Base-by-base conservation (phyloP, 35 echinoderm and acorn worm genomes). In the Heliocidaris erythrogramma region DNA sequence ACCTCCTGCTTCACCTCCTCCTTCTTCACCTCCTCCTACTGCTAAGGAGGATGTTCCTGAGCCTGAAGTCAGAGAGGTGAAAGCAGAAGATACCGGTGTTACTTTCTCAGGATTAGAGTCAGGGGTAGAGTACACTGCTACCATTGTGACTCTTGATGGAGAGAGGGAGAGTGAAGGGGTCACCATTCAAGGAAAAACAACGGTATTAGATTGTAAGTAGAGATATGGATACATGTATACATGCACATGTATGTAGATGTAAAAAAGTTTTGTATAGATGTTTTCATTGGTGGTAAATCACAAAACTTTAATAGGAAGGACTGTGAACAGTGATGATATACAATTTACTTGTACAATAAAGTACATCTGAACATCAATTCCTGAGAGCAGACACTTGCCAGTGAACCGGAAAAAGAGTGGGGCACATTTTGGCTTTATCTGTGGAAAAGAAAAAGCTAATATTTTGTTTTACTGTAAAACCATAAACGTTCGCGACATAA, bases 91-190 rank as follows among this genome's bases (percentile, higher is more conserved):
- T 85, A 94, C 95, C 17, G 86, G 30, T 32, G 88, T 96, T 35
- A 95, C 65, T 12, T 97, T 97, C 94, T 91, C 88, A 50, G 96
- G 86, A 21, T 90, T 97, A 35, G 90, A 97, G 27, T 60, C 91
- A 13, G 96, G 94, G 52, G 92, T 60, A 18, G 94, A 93, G 31
- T 98, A 96, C 85, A 90, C 48, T 11, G 61, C 96, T 17, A 84
- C 95, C 48, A 93, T 98, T 16, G 96, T 90, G 32, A 90, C 96
- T 18, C 85, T 96, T 2, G 49, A 59, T 69, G 97, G 97, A 49
- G 85, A 96, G 32, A 48, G 35, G 2, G 94, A 93, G 94, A 96
- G 97, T 88, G 90, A 96, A 17, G 94, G 90, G 88, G 92, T 97
- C 8, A 87, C 88, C 93, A 85, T 94, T 71, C 30, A 94, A 85